Evolutionary conservation across 1,140 invertebrate species (phyloP).

Genomic region (Panagrolaimus sp.): DNA sequence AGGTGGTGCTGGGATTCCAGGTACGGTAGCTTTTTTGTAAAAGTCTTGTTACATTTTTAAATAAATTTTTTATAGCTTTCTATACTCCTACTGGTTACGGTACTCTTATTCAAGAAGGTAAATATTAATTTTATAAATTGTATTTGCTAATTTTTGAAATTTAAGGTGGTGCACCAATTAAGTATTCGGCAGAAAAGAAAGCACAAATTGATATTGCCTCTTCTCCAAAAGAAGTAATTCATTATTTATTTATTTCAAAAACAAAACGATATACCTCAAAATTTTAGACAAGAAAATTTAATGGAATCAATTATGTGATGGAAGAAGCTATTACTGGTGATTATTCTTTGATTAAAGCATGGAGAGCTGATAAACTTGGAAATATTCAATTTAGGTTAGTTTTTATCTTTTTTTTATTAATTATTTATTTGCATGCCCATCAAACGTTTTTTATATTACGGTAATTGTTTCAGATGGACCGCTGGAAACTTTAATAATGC

Average conservation of each 20-base stretch:
- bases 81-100: slow-evolving; percentile 91
- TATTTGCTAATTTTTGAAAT: too few relatives aligned
- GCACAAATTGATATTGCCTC: slow-evolving; percentile 62
- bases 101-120: slow-evolving; percentile 87
- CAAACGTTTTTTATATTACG: too few relatives aligned
- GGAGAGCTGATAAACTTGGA: slow-evolving; percentile 86
- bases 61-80: slow-evolving; percentile 68
- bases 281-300: slow-evolving; percentile 68
- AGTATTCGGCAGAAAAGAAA: slow-evolving; percentile 69
- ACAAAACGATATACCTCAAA: background rate
- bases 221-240: slow-evolving; percentile 63
- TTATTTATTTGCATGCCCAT: too few relatives aligned
- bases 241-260: slow-evolving; percentile 13
- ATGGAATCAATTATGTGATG: slow-evolving; percentile 82
- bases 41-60: too few relatives aligned
- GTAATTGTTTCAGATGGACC: slow-evolving; percentile 39
- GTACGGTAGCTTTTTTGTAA: too few relatives aligned
- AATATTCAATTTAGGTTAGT: slow-evolving; percentile 75
- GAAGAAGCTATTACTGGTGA: slow-evolving; percentile 93
- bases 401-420: too few relatives aligned
- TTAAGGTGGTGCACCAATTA: slow-evolving; percentile 83
- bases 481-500: slow-evolving; percentile 58
- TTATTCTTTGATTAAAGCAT: slow-evolving; percentile 90
- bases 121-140: too few relatives aligned
- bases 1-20: slow-evolving; percentile 89